These are phyloP conservation scores for Trichogramma dendrolimi DNA, from an alignment of 2,888 invertebrate species.

Conservation along the genomic window DNA sequence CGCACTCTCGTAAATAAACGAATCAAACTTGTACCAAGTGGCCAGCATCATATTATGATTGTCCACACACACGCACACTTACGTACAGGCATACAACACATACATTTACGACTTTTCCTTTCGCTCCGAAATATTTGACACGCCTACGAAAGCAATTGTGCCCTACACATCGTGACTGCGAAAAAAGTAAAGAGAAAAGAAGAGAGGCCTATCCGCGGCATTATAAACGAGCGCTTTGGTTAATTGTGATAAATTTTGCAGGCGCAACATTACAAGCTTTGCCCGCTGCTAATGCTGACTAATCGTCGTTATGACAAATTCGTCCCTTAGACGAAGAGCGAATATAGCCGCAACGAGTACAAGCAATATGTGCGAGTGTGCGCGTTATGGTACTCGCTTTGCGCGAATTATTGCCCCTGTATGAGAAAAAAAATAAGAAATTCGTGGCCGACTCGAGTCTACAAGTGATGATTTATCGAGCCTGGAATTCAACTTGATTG, in stretches of 20 bases:
- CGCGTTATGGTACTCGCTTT: too few species aligned
- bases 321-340: neutral
- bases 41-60: too few species aligned
- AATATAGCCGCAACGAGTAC: too few species aligned
- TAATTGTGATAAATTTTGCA: constrained; percentile 25
- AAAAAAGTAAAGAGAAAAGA: constrained; percentile 4
- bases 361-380: too few species aligned
- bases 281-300: constrained; percentile 15
- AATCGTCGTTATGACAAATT: constrained; percentile 24
- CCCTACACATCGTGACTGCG: neutral
- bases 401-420: too few species aligned
- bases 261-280: neutral
- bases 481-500: too few species aligned
- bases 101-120: neutral
- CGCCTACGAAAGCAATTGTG: neutral
- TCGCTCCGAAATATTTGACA: constrained; percentile 17
- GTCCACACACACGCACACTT: too few species aligned
- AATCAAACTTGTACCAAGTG: constrained; percentile 6
- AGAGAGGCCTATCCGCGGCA: neutral
- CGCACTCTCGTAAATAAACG: constrained; percentile 23
- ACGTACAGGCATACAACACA: too few species aligned
- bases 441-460: too few species aligned
- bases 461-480: too few species aligned
- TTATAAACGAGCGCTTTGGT: neutral
- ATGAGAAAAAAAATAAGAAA: too few species aligned